Evolutionary conservation across 1,140 invertebrate species (phyloP).

Genomic region (Cydia splendana): DNA sequence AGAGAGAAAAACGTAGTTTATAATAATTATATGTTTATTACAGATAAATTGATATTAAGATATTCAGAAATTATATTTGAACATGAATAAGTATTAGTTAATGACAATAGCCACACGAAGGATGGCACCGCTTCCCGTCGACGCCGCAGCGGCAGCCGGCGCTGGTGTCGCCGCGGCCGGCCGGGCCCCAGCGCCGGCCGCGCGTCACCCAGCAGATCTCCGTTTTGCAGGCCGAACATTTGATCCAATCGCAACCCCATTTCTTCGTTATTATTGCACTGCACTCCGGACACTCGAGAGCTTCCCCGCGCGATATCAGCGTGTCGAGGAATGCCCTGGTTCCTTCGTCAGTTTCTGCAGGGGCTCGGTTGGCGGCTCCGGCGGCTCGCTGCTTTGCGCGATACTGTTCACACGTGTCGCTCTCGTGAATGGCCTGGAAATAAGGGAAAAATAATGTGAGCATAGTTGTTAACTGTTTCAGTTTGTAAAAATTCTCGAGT

Average conservation of each 20-base stretch:
- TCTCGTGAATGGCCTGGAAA: constrained; percentile 89
- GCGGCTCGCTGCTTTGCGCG: constrained; percentile 82
- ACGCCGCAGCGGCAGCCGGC: constrained; percentile 93
- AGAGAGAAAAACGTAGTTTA: too few relatives aligned
- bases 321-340: constrained; percentile 90
- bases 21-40: not conserved
- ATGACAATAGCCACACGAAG: constrained; percentile 94
- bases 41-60: not conserved
- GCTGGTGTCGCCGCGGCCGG: constrained; percentile 90
- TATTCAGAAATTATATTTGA: not conserved
- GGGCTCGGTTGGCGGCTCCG: not conserved
- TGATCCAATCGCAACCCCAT: constrained; percentile 97
- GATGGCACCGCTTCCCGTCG: constrained; percentile 92
- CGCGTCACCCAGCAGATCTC: constrained; percentile 97
- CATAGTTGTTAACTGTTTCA: not conserved
- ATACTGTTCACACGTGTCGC: constrained; percentile 92
- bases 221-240: constrained; percentile 95
- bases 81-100: constrained; percentile 63
- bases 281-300: constrained; percentile 92
- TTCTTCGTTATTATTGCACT: constrained; percentile 93
- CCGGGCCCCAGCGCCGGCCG: constrained; percentile 92
- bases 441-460: constrained; percentile 1
- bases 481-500: too few relatives aligned
- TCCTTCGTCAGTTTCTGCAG: constrained; percentile 81
- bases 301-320: constrained; percentile 91